Percentiles rank a stretch among this genome's conserved stretches.
Conservation (phyloP, 2,113 vertebrate species). For the Tachycineta bicolor region DNA sequence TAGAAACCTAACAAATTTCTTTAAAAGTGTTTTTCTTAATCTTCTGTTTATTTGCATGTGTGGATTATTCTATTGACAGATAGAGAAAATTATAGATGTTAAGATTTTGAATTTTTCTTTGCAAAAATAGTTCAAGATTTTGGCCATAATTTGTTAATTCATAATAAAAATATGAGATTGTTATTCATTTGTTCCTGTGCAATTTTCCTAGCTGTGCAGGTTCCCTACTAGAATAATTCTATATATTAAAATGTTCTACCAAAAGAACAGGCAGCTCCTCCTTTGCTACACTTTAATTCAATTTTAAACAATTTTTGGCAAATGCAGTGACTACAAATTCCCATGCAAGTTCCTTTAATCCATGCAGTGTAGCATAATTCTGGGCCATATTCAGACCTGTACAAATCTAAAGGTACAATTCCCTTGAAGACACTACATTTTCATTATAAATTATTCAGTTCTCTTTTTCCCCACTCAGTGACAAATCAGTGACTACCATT, state of each 20-base stretch:
- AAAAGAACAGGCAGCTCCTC: not conserved
- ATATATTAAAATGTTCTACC: not conserved
- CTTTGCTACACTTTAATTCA: not conserved
- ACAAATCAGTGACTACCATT: slow-evolving; percentile 66
- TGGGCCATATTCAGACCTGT: slow-evolving; percentile 1
- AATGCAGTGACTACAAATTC: not conserved
- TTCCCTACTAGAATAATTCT: not conserved
- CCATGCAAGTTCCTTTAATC: not conserved
- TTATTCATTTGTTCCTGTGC: not conserved
- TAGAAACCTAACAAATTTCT: not conserved
- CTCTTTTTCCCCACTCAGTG: slow-evolving; percentile 24
- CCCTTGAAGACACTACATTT: slow-evolving; percentile 12
- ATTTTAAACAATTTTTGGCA: not conserved
- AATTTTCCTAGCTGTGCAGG: not conserved
- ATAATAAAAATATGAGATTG: not conserved
- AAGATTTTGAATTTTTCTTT: not conserved
- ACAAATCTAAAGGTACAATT: slow-evolving; percentile 6
- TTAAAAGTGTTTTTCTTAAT: not conserved
- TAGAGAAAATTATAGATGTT: not conserved
- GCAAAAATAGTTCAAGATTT: not conserved
- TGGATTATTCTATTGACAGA: not conserved
- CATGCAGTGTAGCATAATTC: not conserved
- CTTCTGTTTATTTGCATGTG: not conserved
- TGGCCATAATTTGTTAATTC: not conserved
- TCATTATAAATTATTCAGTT: slow-evolving; percentile 56